Percentiles rank a stretch among this genome's conserved stretches.
These are phyloP conservation scores for Melanerpes formicivorus DNA, from an alignment of 2,113 vertebrate species.

Conservation along the genomic window DNA sequence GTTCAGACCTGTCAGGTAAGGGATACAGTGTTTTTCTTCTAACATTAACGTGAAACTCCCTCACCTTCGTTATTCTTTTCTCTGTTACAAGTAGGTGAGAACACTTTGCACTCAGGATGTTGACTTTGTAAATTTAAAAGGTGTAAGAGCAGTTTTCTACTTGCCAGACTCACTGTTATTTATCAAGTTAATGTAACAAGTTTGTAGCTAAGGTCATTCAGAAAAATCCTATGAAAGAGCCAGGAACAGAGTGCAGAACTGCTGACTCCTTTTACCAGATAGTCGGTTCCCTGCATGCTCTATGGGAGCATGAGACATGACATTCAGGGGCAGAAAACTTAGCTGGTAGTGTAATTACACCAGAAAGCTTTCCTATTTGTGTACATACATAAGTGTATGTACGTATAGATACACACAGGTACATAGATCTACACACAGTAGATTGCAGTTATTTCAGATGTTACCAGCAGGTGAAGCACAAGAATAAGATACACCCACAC, in stretches of 20 bases:
- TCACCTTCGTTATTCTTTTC: background rate
- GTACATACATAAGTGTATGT: no score
- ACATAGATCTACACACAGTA: background rate
- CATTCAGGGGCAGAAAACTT: background rate
- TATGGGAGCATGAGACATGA: background rate
- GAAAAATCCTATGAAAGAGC: background rate
- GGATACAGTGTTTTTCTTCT: background rate
- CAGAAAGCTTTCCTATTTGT: background rate
- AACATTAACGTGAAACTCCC: background rate
- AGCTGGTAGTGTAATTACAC: background rate
- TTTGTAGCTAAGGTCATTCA: background rate
- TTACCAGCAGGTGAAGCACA: background rate
- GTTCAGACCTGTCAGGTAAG: slow-evolving; percentile 91
- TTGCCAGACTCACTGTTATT: background rate
- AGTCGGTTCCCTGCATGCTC: background rate
- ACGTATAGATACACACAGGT: background rate
- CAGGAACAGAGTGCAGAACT: background rate
- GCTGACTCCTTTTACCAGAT: background rate
- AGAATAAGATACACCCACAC: background rate
- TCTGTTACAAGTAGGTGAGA: background rate
- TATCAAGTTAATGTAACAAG: background rate
- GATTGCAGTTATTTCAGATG: background rate
- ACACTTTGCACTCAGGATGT: background rate
- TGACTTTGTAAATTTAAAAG: background rate
- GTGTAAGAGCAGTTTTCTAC: background rate